Conservation (phyloP, 2,888 invertebrate species). For the Clusia tigrina region DNA sequence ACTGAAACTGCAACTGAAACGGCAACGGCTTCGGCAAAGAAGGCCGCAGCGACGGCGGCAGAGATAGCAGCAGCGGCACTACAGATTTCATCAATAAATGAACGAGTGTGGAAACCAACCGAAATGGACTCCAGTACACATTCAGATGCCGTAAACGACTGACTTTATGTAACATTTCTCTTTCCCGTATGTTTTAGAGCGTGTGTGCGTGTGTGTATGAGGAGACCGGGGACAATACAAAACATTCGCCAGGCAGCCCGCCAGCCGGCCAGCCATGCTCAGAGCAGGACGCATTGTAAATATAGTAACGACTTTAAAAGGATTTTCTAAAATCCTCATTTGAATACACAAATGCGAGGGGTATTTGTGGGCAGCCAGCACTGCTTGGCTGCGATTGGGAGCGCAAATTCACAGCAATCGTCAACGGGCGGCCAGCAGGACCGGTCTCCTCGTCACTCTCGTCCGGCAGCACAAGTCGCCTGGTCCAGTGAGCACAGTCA, state of each 20-base stretch:
- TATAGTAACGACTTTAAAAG: slow-evolving; percentile 44
- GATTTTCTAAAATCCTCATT: slow-evolving; percentile 56
- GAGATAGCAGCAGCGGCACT: slow-evolving; percentile 24
- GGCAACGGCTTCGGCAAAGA: too few relatives aligned
- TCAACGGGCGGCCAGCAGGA: neutral
- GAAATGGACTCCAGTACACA: slow-evolving; percentile 14
- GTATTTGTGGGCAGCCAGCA: neutral
- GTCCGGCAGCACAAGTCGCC: neutral
- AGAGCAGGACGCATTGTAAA: slow-evolving; percentile 26
- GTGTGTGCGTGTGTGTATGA: neutral
- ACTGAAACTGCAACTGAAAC: neutral
- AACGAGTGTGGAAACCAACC: slow-evolving; percentile 34
- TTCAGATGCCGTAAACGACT: slow-evolving; percentile 1
- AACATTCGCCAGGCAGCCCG: neutral
- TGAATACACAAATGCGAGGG: slow-evolving; percentile 53
- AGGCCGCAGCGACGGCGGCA: too few relatives aligned
- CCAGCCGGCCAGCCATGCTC: neutral
- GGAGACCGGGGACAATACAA: neutral
- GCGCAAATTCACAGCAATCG: neutral
- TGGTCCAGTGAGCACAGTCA: neutral
- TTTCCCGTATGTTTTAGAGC: too few relatives aligned
- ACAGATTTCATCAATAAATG: slow-evolving; percentile 53
- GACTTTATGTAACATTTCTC: slow-evolving; percentile 16
- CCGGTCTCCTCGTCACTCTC: neutral
- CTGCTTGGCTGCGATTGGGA: neutral